Evolutionary conservation across 2,113 vertebrate genomes (phyloP).

Genomic region (Danio rerio): GRCz12tu NC_133180.1:22317501-22318000

Average conservation of each 20-base stretch:
- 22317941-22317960: not conserved
- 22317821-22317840: not conserved
- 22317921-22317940: not conserved
- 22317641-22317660: not conserved
- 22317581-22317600: conserved; percentile 2
- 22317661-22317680: not conserved
- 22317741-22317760: not conserved
- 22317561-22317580: not conserved
- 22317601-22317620: not conserved
- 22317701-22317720: not conserved
- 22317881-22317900: conserved; percentile 1
- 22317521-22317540: not conserved
- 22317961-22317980: not conserved
- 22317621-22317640: not conserved
- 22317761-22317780: not conserved
- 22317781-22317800: not conserved
- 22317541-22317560: not conserved
- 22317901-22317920: conserved; percentile 18
- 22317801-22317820: not conserved
- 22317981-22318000: too few species aligned
- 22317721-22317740: not conserved
- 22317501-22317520: not conserved
- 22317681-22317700: not conserved
- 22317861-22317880: conserved; percentile 15
- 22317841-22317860: not conserved